Evolutionary conservation across 2,888 invertebrate species (phyloP).

Genomic region (Microctonus aethiopoides): DNA sequence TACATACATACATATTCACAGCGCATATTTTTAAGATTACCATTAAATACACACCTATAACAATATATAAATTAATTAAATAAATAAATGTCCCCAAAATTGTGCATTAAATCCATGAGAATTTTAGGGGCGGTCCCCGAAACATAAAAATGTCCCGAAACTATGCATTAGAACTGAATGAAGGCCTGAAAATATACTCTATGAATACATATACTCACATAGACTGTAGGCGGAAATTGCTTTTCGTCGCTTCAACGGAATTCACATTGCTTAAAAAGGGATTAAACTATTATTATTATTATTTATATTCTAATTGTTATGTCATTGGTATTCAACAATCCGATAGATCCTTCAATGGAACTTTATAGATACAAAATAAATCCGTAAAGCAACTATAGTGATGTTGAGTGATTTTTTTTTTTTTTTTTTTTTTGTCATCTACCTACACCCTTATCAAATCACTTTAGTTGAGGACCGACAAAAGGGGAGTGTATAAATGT

Average conservation of each 20-base stretch:
- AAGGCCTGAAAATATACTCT: too few relatives aligned
- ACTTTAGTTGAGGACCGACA: not conserved
- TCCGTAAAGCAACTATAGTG: not conserved
- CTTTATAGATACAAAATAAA: not conserved
- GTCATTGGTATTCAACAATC: not conserved
- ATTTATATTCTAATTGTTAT: not conserved
- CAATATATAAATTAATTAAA: too few relatives aligned
- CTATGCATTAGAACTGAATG: too few relatives aligned
- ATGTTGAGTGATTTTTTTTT: not conserved
- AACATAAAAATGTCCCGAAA: too few relatives aligned
- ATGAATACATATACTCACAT: not conserved
- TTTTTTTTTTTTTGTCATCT: not conserved
- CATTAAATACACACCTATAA: too few relatives aligned
- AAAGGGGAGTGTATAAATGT: not conserved
- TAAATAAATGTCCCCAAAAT: too few relatives aligned
- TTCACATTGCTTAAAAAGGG: not conserved
- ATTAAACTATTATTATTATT: slow-evolving; percentile 15
- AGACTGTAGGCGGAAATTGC: not conserved
- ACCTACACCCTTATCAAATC: not conserved
- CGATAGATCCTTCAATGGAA: not conserved
- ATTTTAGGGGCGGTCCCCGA: too few relatives aligned
- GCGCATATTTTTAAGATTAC: too few relatives aligned
- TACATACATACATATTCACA: not conserved
- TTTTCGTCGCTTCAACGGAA: not conserved
- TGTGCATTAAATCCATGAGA: too few relatives aligned